Evolutionary conservation across 53 echinoderm and acorn worm genomes (phyloP).

Genomic region (Astropecten irregularis): DNA sequence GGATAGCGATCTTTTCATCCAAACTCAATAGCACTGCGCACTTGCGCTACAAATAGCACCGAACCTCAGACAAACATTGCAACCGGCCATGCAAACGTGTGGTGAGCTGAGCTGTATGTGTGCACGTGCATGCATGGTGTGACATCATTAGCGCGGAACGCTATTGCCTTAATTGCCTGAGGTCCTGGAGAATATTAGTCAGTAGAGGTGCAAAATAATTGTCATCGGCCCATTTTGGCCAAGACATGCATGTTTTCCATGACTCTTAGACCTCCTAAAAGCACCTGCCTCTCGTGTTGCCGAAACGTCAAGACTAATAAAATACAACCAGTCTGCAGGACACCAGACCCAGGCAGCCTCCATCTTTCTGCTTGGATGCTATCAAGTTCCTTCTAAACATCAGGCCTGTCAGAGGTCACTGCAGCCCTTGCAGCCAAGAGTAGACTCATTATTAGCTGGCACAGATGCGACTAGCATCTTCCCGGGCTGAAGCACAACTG

Average conservation of each 20-base stretch:
- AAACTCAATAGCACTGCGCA: no score
- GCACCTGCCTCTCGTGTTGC: background rate
- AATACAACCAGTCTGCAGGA: background rate
- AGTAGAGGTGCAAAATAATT: background rate
- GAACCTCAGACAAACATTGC: no score
- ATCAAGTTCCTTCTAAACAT: background rate
- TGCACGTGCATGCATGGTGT: no score
- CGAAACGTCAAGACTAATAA: background rate
- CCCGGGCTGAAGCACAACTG: background rate
- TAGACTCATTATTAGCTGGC: background rate
- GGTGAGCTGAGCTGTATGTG: no score
- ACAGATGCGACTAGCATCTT: background rate
- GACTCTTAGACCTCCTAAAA: background rate
- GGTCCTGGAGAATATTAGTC: background rate
- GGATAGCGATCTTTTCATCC: slow-evolving; percentile 1
- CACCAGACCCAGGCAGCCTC: background rate
- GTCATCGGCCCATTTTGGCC: slow-evolving; percentile 39
- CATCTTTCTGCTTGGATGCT: slow-evolving; percentile 34
- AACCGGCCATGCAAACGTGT: no score
- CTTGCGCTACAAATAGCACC: no score
- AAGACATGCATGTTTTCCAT: background rate
- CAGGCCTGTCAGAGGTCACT: slow-evolving; percentile 19
- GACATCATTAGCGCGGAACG: no score
- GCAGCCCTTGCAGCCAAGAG: slow-evolving; percentile 16
- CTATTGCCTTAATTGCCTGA: background rate